Evolutionary conservation across 1,140 invertebrate genomes (phyloP).

Genomic region (Papilio polytes): DNA sequence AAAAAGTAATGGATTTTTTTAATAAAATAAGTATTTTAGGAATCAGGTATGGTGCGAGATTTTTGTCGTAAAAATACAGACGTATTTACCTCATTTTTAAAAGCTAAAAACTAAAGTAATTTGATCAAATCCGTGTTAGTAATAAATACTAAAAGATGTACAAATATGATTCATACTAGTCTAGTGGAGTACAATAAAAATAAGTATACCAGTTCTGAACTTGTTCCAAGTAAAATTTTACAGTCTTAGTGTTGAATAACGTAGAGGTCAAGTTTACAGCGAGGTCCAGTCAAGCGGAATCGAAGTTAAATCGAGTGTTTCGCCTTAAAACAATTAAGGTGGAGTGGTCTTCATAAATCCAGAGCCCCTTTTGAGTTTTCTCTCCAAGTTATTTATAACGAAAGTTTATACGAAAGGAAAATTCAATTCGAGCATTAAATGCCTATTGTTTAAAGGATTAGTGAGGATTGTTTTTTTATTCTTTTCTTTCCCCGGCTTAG

Average conservation of each 20-base stretch:
- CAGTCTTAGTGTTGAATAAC: not conserved
- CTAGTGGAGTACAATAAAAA: not conserved
- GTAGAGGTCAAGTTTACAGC: conserved; percentile 18
- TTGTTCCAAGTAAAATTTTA: not conserved
- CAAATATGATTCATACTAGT: no score
- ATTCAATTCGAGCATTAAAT: conserved; percentile 36
- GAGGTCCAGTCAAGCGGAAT: conserved; percentile 11
- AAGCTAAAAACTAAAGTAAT: no score
- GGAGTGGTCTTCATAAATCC: conserved; percentile 24
- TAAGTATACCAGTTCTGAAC: not conserved
- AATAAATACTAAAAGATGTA: no score
- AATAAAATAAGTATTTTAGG: no score
- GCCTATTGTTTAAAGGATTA: conserved; percentile 37
- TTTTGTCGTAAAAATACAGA: no score
- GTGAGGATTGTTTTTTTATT: conserved; percentile 28
- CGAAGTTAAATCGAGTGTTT: conserved; percentile 30
- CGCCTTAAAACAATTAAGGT: conserved; percentile 35
- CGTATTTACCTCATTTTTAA: no score
- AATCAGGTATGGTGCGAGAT: no score
- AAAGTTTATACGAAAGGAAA: conserved; percentile 32
- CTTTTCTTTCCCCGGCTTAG: not conserved
- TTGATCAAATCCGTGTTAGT: no score
- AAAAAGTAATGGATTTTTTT: no score
- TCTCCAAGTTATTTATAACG: conserved; percentile 28
- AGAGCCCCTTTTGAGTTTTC: conserved; percentile 17